phyloP scores from a whole-genome alignment of 1,140 invertebrate species.

The Lamellibrachia luymesi region DNA sequence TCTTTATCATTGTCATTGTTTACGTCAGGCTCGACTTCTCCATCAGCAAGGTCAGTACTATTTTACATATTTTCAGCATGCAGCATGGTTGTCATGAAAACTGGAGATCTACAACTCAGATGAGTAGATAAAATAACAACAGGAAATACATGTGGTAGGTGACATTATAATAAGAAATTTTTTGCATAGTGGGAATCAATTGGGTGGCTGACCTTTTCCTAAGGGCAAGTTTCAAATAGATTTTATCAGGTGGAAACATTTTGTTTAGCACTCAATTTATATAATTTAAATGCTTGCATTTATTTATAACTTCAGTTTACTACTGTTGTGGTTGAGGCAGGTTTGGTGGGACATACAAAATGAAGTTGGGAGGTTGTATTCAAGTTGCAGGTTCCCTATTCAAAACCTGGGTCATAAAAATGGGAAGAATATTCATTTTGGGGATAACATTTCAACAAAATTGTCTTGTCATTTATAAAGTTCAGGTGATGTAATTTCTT shows the following conservation, averaged over 20 bases:
- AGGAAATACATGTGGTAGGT: not conserved
- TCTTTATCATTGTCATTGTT: slow-evolving; percentile 90
- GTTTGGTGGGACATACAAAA: no score
- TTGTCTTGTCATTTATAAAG: not conserved
- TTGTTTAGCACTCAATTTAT: no score
- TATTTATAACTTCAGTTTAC: no score
- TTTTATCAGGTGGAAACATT: no score
- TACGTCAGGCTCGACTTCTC: slow-evolving; percentile 96
- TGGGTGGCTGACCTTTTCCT: no score
- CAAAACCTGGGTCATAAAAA: not conserved
- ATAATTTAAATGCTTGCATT: no score
- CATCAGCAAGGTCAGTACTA: slow-evolving; percentile 64
- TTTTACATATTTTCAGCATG: slow-evolving; percentile 10
- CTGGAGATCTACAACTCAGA: not conserved
- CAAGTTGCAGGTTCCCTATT: no score
- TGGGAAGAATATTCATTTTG: not conserved
- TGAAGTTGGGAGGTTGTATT: no score
- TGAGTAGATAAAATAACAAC: not conserved
- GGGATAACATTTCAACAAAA: not conserved
- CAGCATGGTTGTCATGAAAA: not conserved
- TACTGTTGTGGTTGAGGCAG: no score
- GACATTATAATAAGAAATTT: not conserved
- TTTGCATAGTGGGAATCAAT: not conserved
- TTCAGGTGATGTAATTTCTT: not conserved
- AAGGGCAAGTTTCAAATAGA: no score